Percentiles rank a stretch among this genome's conserved stretches.
phyloP scores from a whole-genome alignment of 1,140 invertebrate species.

The Bombus ignitus region DNA sequence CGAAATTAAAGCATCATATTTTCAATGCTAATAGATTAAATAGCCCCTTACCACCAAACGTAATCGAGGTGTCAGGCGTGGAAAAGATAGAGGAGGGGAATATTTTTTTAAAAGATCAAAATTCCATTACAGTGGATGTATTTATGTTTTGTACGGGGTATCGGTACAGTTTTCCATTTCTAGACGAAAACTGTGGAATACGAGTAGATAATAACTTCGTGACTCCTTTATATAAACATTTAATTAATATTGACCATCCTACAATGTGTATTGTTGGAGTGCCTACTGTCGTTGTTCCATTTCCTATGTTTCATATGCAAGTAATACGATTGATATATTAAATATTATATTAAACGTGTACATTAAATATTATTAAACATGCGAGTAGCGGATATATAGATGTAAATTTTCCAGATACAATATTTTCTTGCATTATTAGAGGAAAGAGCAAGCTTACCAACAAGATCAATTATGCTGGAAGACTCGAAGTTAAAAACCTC shows the following conservation, averaged over 20 bases:
- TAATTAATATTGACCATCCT: conserved; percentile 88
- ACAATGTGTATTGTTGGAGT: conserved; percentile 90
- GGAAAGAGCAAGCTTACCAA: conserved; percentile 82
- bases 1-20: not conserved
- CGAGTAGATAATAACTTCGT: conserved; percentile 85
- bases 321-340: conserved; percentile 74
- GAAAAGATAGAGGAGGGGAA: conserved; percentile 62
- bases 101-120: conserved; percentile 68
- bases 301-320: conserved; percentile 89
- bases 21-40: conserved; percentile 55
- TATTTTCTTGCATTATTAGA: conserved; percentile 84
- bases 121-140: conserved; percentile 54
- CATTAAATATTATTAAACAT: not conserved
- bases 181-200: conserved; percentile 85
- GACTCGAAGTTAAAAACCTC: conserved; percentile 63
- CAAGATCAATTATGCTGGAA: conserved; percentile 69
- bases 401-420: conserved; percentile 77
- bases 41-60: conserved; percentile 59
- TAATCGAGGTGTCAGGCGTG: conserved; percentile 70
- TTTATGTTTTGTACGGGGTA: conserved; percentile 84
- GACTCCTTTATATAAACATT: conserved; percentile 88
- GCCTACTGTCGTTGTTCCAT: conserved; percentile 85
- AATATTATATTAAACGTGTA: not conserved
- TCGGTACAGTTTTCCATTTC: conserved; percentile 86
- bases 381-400: not conserved